These are phyloP conservation scores for Barypeithes pellucidus DNA, from an alignment of 2,888 invertebrate species.

Conservation along the genomic window DNA sequence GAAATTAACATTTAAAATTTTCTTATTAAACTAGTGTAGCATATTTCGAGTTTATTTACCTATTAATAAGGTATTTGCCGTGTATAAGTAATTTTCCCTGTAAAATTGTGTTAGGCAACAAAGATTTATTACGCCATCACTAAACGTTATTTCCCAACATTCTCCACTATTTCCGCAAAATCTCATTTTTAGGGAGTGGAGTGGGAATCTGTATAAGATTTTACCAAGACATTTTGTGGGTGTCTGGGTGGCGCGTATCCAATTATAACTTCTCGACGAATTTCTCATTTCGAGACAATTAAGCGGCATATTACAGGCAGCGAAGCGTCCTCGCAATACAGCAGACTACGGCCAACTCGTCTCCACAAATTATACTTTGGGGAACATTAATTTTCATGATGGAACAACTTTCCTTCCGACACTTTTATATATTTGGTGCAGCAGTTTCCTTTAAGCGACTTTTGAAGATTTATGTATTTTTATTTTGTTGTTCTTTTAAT, in stretches of 20 bases:
- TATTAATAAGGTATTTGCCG: not conserved
- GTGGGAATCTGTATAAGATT: conserved; percentile 58
- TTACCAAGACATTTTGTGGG: conserved; percentile 61
- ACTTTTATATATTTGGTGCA: conserved; percentile 54
- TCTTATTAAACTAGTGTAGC: too few species aligned
- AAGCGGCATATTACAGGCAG: conserved; percentile 73
- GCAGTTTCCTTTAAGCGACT: conserved; percentile 49
- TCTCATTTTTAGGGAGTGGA: conserved; percentile 49
- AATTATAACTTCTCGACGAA: conserved; percentile 75
- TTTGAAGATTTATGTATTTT: conserved; percentile 46
- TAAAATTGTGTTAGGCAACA: conserved; percentile 22
- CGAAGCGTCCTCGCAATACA: conserved; percentile 70
- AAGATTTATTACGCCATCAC: conserved; percentile 42
- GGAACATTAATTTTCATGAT: conserved; percentile 73
- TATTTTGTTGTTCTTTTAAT: conserved; percentile 55
- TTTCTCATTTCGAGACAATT: conserved; percentile 75
- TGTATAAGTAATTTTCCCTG: not conserved
- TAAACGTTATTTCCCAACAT: conserved; percentile 39
- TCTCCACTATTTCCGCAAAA: conserved; percentile 51
- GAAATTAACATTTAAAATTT: too few species aligned
- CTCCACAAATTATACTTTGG: conserved; percentile 74
- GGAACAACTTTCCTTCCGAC: conserved; percentile 62
- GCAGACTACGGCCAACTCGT: conserved; percentile 65
- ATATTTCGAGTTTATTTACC: too few species aligned
- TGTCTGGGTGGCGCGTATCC: conserved; percentile 69